Evolutionary conservation across 2,113 vertebrate genomes (phyloP).

Genomic region (Hyperoodon ampullatus): DNA sequence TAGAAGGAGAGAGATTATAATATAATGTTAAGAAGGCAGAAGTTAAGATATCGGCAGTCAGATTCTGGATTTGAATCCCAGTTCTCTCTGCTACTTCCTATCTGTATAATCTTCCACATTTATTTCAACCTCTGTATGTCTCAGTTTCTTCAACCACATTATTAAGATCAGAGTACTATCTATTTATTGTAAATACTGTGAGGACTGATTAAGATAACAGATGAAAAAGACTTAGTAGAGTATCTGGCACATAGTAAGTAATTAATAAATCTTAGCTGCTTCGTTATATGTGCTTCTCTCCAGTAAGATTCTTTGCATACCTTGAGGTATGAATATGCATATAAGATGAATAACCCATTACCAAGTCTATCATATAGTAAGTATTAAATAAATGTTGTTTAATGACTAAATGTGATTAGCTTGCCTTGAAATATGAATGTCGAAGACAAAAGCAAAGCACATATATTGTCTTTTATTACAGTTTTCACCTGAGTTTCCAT

Average conservation of each 20-base stretch:
- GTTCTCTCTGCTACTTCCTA: background rate
- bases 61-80: background rate
- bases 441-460: background rate
- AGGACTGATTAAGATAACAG: background rate
- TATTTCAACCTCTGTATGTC: background rate
- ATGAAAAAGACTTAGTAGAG: background rate
- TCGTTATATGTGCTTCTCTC: background rate
- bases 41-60: background rate
- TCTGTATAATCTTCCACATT: background rate
- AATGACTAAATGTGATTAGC: background rate
- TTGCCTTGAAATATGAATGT: conserved; percentile 24
- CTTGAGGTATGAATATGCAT: background rate
- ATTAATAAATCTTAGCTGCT: background rate
- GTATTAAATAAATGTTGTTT: background rate
- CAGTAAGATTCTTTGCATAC: background rate
- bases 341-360: background rate
- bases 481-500: background rate
- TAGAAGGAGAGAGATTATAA: background rate
- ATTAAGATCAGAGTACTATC: background rate
- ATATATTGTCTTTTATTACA: background rate
- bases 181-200: background rate
- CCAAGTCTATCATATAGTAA: background rate
- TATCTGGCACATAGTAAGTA: background rate
- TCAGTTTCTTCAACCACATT: background rate
- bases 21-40: background rate